Conservation (phyloP, 2,797 vertebrate genomes). For the Coranthus polyacanthus region DNA sequence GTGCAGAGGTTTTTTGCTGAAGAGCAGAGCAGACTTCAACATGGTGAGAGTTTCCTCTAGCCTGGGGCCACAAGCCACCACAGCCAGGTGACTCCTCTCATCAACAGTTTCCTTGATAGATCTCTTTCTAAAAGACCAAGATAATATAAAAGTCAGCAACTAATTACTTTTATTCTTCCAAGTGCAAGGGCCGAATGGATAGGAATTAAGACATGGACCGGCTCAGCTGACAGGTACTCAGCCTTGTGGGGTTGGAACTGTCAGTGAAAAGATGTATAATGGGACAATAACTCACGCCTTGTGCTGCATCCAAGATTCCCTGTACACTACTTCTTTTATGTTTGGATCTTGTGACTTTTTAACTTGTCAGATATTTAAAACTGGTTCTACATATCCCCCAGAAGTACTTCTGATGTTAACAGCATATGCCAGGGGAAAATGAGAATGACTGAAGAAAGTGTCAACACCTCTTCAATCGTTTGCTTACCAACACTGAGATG, state of each 20-base stretch:
- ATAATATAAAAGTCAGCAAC: conserved; percentile 20
- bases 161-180: background rate
- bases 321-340: conserved; percentile 19
- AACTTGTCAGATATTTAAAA: conserved; percentile 1
- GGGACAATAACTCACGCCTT: background rate
- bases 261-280: conserved; percentile 23
- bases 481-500: too few species aligned
- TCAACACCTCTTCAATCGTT: too few species aligned
- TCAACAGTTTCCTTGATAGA: conserved; percentile 30
- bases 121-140: conserved; percentile 55
- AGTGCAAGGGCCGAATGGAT: conserved; percentile 5
- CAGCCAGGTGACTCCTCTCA: conserved; percentile 91
- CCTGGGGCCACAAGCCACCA: conserved; percentile 95
- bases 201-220: conserved; percentile 15
- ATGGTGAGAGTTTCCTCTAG: conserved; percentile 95
- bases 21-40: conserved; percentile 94
- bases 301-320: conserved; percentile 19
- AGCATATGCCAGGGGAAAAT: too few species aligned
- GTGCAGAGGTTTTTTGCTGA: conserved; percentile 89
- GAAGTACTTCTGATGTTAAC: too few species aligned
- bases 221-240: conserved; percentile 36
- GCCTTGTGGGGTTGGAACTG: conserved; percentile 28
- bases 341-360: conserved; percentile 11
- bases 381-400: too few species aligned
- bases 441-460: too few species aligned